Evolutionary conservation across 2,888 invertebrate species (phyloP).

Genomic region (Hanleya hanleyi): DNA sequence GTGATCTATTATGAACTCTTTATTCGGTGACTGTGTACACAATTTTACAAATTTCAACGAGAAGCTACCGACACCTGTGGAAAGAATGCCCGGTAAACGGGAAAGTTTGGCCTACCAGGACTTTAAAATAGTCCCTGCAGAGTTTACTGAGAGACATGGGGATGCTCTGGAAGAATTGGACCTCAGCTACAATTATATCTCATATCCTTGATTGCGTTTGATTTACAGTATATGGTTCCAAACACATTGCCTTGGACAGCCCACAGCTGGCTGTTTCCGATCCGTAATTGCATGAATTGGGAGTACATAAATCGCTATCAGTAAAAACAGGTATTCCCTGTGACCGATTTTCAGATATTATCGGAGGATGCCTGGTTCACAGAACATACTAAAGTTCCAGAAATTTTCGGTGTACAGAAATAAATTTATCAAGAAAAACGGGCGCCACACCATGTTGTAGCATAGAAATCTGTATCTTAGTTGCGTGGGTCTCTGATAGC

Average conservation of each 20-base stretch:
- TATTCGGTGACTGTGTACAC: too few species aligned
- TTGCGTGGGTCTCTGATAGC: too few species aligned
- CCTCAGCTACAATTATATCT: conserved; percentile 59
- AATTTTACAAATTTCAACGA: too few species aligned
- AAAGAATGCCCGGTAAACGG: not conserved
- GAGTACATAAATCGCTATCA: not conserved
- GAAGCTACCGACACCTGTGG: not conserved
- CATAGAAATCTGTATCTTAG: too few species aligned
- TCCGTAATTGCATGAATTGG: not conserved
- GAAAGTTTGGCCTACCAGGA: conserved; percentile 50
- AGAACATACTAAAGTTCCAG: too few species aligned
- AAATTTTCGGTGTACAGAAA: too few species aligned
- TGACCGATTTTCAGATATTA: too few species aligned
- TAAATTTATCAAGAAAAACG: not conserved
- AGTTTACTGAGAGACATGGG: conserved; percentile 46
- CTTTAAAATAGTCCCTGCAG: conserved; percentile 52
- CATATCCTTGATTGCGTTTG: conserved; percentile 52
- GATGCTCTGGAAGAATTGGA: conserved; percentile 57
- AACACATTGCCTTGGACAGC: not conserved
- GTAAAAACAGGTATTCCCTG: not conserved
- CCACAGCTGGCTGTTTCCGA: not conserved
- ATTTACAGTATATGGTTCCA: not conserved
- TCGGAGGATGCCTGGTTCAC: too few species aligned
- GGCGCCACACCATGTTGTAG: too few species aligned
- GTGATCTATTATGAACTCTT: too few species aligned